A percentile compares a stretch with the other conserved stretches of the same genome.
These are phyloP conservation scores for Pachyrhynchus sulphureomaculatus DNA, from an alignment of 1,140 invertebrate genomes.

Conservation along the genomic window DNA sequence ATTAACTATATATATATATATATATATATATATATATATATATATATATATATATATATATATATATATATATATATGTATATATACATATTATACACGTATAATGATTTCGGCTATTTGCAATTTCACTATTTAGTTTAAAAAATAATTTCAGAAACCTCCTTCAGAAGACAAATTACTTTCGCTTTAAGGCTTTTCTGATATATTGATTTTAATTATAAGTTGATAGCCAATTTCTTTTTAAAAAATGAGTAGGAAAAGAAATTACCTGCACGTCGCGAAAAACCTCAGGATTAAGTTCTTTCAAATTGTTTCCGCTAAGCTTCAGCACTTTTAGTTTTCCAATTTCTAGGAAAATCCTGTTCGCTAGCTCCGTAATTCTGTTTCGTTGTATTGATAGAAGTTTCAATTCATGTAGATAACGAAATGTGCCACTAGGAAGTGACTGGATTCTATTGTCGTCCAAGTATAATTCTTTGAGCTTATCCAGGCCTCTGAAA, in stretches of 20 bases:
- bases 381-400: constrained; percentile 71
- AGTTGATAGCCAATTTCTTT: not conserved
- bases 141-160: too few species aligned
- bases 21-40: too few species aligned
- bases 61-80: too few species aligned
- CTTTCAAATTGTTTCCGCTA: constrained; percentile 69
- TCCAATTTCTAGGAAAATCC: constrained; percentile 67
- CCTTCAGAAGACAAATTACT: too few species aligned
- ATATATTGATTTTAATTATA: not conserved
- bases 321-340: constrained; percentile 71
- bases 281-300: constrained; percentile 74
- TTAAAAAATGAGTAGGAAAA: not conserved
- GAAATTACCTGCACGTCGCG: constrained; percentile 65
- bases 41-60: too few species aligned
- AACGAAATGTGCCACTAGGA: constrained; percentile 73
- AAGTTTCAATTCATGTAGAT: constrained; percentile 65
- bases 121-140: too few species aligned
- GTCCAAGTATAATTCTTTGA: constrained; percentile 83
- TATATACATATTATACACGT: too few species aligned
- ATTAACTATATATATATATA: too few species aligned
- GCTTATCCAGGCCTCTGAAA: constrained; percentile 71
- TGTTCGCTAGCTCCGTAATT: constrained; percentile 65
- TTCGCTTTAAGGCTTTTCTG: too few species aligned
- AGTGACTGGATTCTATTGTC: constrained; percentile 74
- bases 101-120: too few species aligned